phyloP scores from a whole-genome alignment of 2,797 vertebrate genomes.

The Emys orbicularis region DNA sequence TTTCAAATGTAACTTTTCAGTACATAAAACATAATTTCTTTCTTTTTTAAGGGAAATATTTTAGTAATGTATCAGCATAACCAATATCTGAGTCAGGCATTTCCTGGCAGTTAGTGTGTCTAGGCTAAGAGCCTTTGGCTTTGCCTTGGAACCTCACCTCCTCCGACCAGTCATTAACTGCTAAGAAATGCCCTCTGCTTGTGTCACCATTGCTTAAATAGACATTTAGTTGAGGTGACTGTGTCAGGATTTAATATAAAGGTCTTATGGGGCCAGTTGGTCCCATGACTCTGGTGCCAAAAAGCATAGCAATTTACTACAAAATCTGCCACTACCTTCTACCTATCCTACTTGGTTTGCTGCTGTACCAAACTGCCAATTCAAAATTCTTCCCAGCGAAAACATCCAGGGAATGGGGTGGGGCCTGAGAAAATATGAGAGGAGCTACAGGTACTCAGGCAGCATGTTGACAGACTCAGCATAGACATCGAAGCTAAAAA shows the following conservation, averaged over 20 bases:
- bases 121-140: conserved; percentile 53
- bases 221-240: conserved; percentile 63
- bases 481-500: conserved; percentile 56
- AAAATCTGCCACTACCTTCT: conserved; percentile 9
- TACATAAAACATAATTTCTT: conserved; percentile 48
- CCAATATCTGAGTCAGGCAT: conserved; percentile 50
- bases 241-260: conserved; percentile 49
- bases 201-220: conserved; percentile 60
- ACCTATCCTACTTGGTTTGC: conserved; percentile 29
- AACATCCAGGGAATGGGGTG: conserved; percentile 14
- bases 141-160: conserved; percentile 39
- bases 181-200: conserved; percentile 68
- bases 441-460: background rate
- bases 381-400: conserved; percentile 35
- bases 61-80: conserved; percentile 11
- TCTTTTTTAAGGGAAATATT: background rate
- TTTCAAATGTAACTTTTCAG: conserved; percentile 31
- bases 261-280: conserved; percentile 51
- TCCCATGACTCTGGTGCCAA: conserved; percentile 43
- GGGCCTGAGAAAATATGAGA: conserved; percentile 44
- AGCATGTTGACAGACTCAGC: background rate
- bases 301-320: background rate
- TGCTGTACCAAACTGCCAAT: conserved; percentile 3
- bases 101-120: conserved; percentile 67
- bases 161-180: conserved; percentile 71